These are phyloP conservation scores for Peromyscus leucopus DNA, from an alignment of 2,113 vertebrate species.

Conservation along the genomic window DNA sequence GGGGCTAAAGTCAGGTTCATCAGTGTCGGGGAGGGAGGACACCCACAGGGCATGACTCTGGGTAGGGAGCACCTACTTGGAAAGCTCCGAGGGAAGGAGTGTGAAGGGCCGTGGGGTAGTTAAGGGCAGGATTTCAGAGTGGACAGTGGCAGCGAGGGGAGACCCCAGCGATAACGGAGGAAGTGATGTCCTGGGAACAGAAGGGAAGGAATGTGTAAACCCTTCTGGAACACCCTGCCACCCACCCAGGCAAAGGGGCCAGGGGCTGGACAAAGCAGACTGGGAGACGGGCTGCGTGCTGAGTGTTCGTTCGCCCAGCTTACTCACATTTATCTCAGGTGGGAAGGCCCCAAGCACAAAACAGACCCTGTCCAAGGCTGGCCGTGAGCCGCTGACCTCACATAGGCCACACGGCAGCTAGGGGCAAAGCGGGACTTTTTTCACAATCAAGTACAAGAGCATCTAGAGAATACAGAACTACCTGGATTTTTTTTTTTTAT, in stretches of 20 bases:
- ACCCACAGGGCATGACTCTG: not conserved
- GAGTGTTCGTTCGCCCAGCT: not conserved
- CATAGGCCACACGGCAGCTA: not conserved
- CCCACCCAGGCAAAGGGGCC: not conserved
- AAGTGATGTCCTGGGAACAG: not conserved
- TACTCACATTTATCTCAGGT: not conserved
- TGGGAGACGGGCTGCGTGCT: not conserved
- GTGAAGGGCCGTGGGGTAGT: conserved; percentile 49
- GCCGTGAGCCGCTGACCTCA: not conserved
- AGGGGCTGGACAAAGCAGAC: too few relatives aligned
- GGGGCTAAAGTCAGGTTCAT: conserved; percentile 34
- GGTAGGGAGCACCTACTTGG: conserved; percentile 45
- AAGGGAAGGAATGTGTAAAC: not conserved
- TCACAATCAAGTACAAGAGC: not conserved
- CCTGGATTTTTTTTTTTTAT: not conserved
- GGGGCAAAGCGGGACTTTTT: not conserved
- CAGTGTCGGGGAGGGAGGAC: not conserved
- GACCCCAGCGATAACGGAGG: not conserved
- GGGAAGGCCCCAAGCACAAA: not conserved
- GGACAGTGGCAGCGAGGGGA: not conserved
- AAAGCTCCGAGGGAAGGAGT: conserved; percentile 35
- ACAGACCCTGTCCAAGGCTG: conserved; percentile 6
- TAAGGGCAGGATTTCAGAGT: not conserved
- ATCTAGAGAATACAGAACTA: not conserved
- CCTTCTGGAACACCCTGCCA: not conserved